Base-by-base conservation (phyloP, 1,140 invertebrate genomes). In the Lucilia cuprina region DNA sequence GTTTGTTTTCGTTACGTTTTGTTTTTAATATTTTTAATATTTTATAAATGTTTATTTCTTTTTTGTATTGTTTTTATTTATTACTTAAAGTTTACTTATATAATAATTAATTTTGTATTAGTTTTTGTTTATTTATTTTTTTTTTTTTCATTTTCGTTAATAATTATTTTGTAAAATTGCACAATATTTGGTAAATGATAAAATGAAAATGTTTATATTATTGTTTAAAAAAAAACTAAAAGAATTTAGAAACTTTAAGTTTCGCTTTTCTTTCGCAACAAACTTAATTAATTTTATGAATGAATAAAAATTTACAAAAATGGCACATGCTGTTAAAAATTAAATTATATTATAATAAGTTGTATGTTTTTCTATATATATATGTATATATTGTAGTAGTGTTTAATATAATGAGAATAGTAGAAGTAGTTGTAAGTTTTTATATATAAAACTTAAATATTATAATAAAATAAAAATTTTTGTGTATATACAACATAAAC, bases 221-320 rank as follows among this genome's bases (percentile, higher is more conserved):
- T 8, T n/a, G 2, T 82, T 30, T n/a, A n/a, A 13, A 25, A 25
- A 10, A 82, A 82, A 55, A 14, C 17, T 60, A 60, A 30, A 30
- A 30, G 25, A 30, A 60, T 17, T 60, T 8, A 14, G 60, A 70
- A 70, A 70, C 65, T 70, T 83, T 83, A 80, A 50, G 77, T 49
- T 78, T 70, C 65, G 4, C 41, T 19, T 78, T 47, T 49, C 41
- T 0, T 47, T 5, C 9, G 9, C 7, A 47, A 19, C 35, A 47
- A 10, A 5, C 47, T 49, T 70, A 55, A 55, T 55, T 21, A 70
- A 25, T 49, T 9, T 80, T 50, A 34, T 35, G 74, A 25, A 80
- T 80, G 77, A 80, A 80, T 80, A 80, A 21, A 41, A 80, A 80
- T 80, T 30, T 80, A 80, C 77, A 80, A 80, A 41, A 80, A 80